phyloP scores from a whole-genome alignment of 1,140 invertebrate species.

The Scaptomyza montana region DNA sequence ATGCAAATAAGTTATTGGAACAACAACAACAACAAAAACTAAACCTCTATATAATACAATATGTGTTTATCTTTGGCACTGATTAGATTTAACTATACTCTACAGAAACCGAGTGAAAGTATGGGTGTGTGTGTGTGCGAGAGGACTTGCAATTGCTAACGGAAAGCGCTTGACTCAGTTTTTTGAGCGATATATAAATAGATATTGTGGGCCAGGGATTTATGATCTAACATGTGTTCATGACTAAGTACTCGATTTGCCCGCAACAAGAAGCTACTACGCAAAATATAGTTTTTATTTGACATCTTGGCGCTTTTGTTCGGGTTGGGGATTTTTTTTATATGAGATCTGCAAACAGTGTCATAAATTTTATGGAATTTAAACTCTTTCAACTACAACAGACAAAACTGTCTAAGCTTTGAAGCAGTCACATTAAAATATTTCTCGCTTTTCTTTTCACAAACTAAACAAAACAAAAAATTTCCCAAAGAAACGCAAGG shows the following conservation, averaged over 20 bases:
- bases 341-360: no score
- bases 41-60: not conserved
- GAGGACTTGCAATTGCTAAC: slow-evolving; percentile 34
- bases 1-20: slow-evolving; percentile 42
- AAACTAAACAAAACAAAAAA: not conserved
- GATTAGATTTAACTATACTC: slow-evolving; percentile 38
- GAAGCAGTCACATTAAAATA: not conserved
- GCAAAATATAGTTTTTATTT: not conserved
- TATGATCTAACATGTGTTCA: slow-evolving; percentile 21
- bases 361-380: no score
- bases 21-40: not conserved
- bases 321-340: not conserved
- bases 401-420: no score
- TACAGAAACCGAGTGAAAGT: slow-evolving; percentile 24
- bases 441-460: slow-evolving; percentile 2
- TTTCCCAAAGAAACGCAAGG: not conserved
- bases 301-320: not conserved
- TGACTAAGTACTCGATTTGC: slow-evolving; percentile 27
- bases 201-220: slow-evolving; percentile 34
- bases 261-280: not conserved
- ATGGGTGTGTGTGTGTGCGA: not conserved
- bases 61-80: slow-evolving; percentile 29
- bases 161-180: slow-evolving; percentile 30
- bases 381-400: no score
- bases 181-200: slow-evolving; percentile 33